Base-by-base conservation (phyloP, 2,797 vertebrate genomes). In the Acrossocheilus fasciatus region DNA sequence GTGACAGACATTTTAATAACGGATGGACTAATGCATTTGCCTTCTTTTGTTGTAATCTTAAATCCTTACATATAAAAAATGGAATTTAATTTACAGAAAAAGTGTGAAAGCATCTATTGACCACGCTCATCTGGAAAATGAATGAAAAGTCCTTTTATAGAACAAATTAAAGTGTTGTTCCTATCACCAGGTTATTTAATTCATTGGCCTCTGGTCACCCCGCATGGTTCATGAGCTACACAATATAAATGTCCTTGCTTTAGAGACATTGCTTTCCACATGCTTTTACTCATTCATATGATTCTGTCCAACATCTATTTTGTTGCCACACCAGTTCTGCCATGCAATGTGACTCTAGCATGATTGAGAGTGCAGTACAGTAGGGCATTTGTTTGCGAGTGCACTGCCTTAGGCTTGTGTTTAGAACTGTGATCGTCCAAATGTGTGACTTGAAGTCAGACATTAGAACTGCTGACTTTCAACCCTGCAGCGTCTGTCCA, bases 381-480 rank as follows among this genome's bases (percentile, higher is more conserved):
- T 87, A 70, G 54, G 43, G 57, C 26, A 10, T 77, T 69, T 81
- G 81, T 70, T 83, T 45, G 83, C 20, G 10, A 36, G 70, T 7
- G 30, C 30, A 41, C 41, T 68, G 45, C 83, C 84, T 78, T 43
- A 9, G 88, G 86, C 81, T 76, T 50, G 84, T 78, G 39, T 80
- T 68, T 52, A 74, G 52, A 72, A 59, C 66, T 70, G 45, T 74
- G 82, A 54, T 64, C 57, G 34, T 59, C 39, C 80, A 57, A 91
- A 86, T 87, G 86, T 92, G 93, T 93, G 93, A 93, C 90, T 73
- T 20, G 1, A 88, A 90, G 88, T 91, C 82, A 89, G 81, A 86
- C 89, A 84, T 69, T 26, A 86, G 85, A 83, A 88, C 92, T 89
- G 88, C 89, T 92, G 90, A 90, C 88, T 85, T 87, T 80, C 79